Evolutionary conservation across 2,888 invertebrate species (phyloP), one percentile per base, ranked within the genome.

Genomic region (Xylocampa areola): DNA sequence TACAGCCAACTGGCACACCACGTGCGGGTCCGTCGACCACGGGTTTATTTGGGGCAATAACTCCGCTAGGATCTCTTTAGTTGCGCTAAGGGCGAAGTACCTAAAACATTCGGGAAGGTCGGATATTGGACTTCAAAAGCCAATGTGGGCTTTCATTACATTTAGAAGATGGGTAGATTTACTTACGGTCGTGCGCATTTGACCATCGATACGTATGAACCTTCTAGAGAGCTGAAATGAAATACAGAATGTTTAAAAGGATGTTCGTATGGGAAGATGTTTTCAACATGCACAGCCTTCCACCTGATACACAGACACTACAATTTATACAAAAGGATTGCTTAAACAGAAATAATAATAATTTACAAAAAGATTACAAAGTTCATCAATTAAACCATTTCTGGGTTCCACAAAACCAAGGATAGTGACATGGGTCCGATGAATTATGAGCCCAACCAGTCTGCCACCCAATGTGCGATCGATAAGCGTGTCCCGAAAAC

Each of bases 11-110:
- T 96, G 95, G 61, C 95, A 94, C 53, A 97, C 89, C 10, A 94
- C 87, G 54, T 90, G 95, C 8, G 92, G 91, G 43, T 94, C 90
- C 3, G 90, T 85, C 41, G 95, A 94, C 91, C 97, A 96, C 0
- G 97, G 97, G 80, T 96, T 97, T 47, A 98, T 89, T 73, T 95
- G 94, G 0, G 98, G 98, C 47, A 97, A 94, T 82, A 97, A 95
- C 86, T 97, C 97, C 50, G 96, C 97, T 47, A 99, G 88, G 79
- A 99, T 97, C 89, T 98, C 98, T 86, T 96, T 95, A 0, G 98
- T 98, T 0, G 98, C 96, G 27, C 94, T 94, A 33, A 96, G 88
- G 51, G 96, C 95, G 82, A 97, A 97, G 85, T 97, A 97, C 48
- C 96, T 96, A 80, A 36, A 86, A 85, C 25, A 27, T 44, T 2